phyloP scores from a whole-genome alignment of 2,797 vertebrate genomes.

The Acanthis flammea region DNA sequence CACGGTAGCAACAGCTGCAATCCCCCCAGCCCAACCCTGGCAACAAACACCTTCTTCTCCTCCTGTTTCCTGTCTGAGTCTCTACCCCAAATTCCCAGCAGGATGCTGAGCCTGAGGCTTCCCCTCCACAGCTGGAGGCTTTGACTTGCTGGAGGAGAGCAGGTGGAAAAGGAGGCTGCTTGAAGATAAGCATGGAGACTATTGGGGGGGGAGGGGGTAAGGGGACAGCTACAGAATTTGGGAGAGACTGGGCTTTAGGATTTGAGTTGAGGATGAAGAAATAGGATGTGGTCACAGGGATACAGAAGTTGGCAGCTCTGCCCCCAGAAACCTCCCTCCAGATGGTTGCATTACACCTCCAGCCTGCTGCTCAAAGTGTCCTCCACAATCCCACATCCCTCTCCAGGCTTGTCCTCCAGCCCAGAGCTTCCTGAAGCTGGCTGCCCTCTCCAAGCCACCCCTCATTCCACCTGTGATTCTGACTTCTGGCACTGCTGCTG shows the following conservation, averaged over 20 bases:
- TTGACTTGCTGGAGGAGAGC: not conserved
- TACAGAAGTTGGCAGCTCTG: not conserved
- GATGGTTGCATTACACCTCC: not conserved
- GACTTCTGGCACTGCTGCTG: rapidly evolving
- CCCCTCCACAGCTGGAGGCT: not conserved
- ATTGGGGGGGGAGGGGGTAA: rapidly evolving
- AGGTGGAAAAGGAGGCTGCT: not conserved
- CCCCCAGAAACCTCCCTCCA: not conserved
- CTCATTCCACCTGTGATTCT: not conserved
- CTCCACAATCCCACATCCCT: not conserved
- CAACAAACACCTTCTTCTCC: not conserved
- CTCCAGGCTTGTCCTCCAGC: not conserved
- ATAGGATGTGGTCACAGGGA: not conserved
- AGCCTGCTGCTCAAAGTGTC: rapidly evolving
- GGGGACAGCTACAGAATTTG: not conserved
- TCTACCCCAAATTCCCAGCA: not conserved
- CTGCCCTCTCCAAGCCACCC: not conserved
- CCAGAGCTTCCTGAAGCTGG: not conserved
- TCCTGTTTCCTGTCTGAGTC: not conserved
- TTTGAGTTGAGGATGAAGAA: not conserved
- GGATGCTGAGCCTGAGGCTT: not conserved
- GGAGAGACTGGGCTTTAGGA: not conserved
- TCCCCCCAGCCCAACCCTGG: conserved; percentile 7
- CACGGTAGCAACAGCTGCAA: not conserved
- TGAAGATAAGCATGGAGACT: not conserved